Conservation (phyloP, 2,797 vertebrate species). For the Leptodactylus fallax region DNA sequence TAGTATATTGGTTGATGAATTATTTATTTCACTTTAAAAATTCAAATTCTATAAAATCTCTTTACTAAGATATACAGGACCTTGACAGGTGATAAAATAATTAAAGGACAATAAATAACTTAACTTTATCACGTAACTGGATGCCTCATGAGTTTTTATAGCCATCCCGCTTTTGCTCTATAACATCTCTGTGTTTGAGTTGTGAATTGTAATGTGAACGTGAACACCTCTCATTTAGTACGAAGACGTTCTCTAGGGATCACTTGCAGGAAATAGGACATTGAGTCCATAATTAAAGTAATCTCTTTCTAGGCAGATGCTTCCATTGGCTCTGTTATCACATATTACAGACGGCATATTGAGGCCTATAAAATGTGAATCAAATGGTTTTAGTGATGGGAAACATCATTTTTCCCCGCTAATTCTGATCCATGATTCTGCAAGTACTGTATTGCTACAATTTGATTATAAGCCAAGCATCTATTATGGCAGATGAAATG, state of each 20-base stretch:
- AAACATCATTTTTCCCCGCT: slow-evolving; percentile 78
- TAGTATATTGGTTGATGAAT: too few relatives aligned
- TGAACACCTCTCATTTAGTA: slow-evolving; percentile 74
- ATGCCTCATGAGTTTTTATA: slow-evolving; percentile 65
- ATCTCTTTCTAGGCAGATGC: slow-evolving; percentile 83
- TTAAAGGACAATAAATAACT: slow-evolving; percentile 68
- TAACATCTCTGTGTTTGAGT: slow-evolving; percentile 67
- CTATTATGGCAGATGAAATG: slow-evolving; percentile 75
- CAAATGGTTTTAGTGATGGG: slow-evolving; percentile 80
- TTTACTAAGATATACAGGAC: neutral
- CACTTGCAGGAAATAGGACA: slow-evolving; percentile 82
- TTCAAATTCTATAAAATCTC: neutral
- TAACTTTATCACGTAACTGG: slow-evolving; percentile 60
- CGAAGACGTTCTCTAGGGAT: slow-evolving; percentile 77
- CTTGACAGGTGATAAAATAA: slow-evolving; percentile 63
- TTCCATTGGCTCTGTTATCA: slow-evolving; percentile 82
- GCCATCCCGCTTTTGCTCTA: slow-evolving; percentile 72
- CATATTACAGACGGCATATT: slow-evolving; percentile 82
- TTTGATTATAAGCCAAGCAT: slow-evolving; percentile 75
- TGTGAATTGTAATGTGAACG: slow-evolving; percentile 74
- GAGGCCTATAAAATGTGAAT: slow-evolving; percentile 81
- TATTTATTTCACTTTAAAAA: neutral
- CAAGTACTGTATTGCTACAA: slow-evolving; percentile 76
- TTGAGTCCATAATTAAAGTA: slow-evolving; percentile 85
- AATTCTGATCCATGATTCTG: slow-evolving; percentile 81